Evolutionary conservation across 1,140 invertebrate species (phyloP).

Genomic region (Sogatella furcifera): DNA sequence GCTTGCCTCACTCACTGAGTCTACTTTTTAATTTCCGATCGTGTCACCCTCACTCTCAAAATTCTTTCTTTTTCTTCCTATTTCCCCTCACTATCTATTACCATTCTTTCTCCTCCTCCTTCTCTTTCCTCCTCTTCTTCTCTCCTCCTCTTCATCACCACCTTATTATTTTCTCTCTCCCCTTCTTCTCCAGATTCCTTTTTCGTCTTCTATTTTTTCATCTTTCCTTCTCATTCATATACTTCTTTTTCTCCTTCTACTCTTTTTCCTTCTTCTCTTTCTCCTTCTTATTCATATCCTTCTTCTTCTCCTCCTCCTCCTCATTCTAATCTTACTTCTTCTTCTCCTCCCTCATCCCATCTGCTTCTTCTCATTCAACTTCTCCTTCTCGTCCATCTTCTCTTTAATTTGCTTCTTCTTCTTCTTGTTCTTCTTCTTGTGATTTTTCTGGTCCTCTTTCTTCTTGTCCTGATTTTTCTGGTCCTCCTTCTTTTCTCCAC

Average conservation of each 20-base stretch:
- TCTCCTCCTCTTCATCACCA: not conserved
- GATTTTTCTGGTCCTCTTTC: not conserved
- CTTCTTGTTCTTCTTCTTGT: not conserved
- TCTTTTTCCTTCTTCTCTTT: not conserved
- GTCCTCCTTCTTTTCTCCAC: not conserved
- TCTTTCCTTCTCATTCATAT: not conserved
- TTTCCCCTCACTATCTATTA: too few relatives aligned
- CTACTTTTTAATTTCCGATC: too few relatives aligned
- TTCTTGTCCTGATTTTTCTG: not conserved
- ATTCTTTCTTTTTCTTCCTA: too few relatives aligned
- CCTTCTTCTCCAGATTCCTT: too few relatives aligned
- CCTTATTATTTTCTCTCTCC: too few relatives aligned
- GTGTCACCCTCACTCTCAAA: too few relatives aligned
- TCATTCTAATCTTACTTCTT: too few relatives aligned
- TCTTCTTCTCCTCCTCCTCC: not conserved
- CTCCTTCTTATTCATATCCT: not conserved
- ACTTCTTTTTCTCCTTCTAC: not conserved
- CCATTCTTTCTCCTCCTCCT: too few relatives aligned
- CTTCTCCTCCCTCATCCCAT: not conserved
- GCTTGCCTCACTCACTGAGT: too few relatives aligned
- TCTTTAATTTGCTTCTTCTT: not conserved
- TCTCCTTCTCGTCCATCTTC: not conserved
- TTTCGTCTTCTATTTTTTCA: too few relatives aligned
- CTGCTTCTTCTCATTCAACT: not conserved
- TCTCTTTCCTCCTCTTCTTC: not conserved